Evolutionary conservation across 2,888 invertebrate species (phyloP).

Genomic region (Megalurothrips usitatus): DNA sequence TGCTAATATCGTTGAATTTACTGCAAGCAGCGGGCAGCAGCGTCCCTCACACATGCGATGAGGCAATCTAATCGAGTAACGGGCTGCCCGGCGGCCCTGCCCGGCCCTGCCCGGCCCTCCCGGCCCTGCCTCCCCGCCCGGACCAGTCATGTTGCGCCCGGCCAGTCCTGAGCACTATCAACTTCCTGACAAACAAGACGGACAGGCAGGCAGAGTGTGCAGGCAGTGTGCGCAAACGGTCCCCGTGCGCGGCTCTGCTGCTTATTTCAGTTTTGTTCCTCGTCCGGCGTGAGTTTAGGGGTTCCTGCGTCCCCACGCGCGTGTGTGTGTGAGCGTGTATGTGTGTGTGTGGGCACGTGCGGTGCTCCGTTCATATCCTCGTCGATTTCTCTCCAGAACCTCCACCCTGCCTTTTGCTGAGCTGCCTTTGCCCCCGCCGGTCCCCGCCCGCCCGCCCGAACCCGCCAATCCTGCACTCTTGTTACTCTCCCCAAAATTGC

Average conservation of each 20-base stretch:
- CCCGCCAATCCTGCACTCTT: not conserved
- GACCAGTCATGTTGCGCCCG: too few relatives aligned
- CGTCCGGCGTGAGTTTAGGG: not conserved
- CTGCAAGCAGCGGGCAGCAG: slow-evolving; percentile 9
- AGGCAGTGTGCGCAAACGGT: not conserved
- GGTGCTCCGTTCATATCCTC: not conserved
- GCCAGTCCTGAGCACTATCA: too few relatives aligned
- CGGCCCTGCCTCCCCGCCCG: not conserved
- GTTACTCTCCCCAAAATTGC: slow-evolving; percentile 22
- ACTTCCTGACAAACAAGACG: too few relatives aligned
- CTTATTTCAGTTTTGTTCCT: not conserved
- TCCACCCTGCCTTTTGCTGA: not conserved
- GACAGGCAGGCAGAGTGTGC: too few relatives aligned
- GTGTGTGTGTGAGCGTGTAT: too few relatives aligned
- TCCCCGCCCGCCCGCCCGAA: not conserved
- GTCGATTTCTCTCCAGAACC: not conserved
- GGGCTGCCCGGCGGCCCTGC: not conserved
- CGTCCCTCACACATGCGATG: slow-evolving; percentile 20
- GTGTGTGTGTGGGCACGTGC: too few relatives aligned
- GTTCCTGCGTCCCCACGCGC: too few relatives aligned
- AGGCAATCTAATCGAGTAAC: slow-evolving; percentile 16
- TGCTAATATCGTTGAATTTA: slow-evolving; percentile 25
- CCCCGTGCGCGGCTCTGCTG: not conserved
- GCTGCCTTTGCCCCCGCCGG: not conserved
- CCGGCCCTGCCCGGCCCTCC: not conserved